Evolutionary conservation across 1,140 invertebrate genomes (phyloP).

Genomic region (Atopsyche davidsoni): DNA sequence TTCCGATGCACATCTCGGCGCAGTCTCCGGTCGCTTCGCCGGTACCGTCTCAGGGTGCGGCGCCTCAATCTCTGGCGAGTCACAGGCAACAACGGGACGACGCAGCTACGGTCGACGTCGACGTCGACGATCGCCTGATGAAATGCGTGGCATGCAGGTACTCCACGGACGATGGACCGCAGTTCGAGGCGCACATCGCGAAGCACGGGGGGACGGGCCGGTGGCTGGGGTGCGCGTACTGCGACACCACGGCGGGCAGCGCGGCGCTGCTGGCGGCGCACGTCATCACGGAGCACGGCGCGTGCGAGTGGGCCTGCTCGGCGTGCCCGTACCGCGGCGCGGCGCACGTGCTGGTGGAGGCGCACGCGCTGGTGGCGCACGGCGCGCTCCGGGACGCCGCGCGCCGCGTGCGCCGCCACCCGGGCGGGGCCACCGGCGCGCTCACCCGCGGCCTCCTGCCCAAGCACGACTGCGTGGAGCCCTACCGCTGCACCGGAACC

Average conservation of each 20-base stretch:
- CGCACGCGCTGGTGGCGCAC: conserved; percentile 7
- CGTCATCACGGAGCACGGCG: conserved; percentile 5
- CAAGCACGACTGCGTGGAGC: conserved; percentile 3
- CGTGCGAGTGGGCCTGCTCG: conserved; percentile 9
- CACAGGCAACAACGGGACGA: too few relatives aligned
- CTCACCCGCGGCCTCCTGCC: conserved; percentile 5
- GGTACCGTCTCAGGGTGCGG: too few relatives aligned
- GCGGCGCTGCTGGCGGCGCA: conserved; percentile 1
- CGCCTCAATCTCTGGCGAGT: too few relatives aligned
- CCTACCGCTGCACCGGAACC: conserved; percentile 17
- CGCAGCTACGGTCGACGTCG: too few relatives aligned
- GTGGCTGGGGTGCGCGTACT: conserved; percentile 6
- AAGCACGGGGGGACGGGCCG: background rate
- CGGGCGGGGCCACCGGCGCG: background rate
- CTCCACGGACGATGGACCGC: too few relatives aligned
- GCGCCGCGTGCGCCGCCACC: conserved; percentile 28
- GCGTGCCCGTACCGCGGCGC: conserved; percentile 5
- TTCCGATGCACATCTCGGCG: too few relatives aligned
- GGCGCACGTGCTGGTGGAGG: conserved; percentile 4
- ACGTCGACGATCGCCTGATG: too few relatives aligned
- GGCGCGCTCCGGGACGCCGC: background rate
- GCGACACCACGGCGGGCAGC: background rate
- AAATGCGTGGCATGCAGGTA: too few relatives aligned
- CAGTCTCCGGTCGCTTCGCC: too few relatives aligned
- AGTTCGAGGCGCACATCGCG: background rate